These are phyloP conservation scores for Hydrochoerus hydrochaeris DNA, from an alignment of 2,113 vertebrate species.

Conservation along the genomic window DNA sequence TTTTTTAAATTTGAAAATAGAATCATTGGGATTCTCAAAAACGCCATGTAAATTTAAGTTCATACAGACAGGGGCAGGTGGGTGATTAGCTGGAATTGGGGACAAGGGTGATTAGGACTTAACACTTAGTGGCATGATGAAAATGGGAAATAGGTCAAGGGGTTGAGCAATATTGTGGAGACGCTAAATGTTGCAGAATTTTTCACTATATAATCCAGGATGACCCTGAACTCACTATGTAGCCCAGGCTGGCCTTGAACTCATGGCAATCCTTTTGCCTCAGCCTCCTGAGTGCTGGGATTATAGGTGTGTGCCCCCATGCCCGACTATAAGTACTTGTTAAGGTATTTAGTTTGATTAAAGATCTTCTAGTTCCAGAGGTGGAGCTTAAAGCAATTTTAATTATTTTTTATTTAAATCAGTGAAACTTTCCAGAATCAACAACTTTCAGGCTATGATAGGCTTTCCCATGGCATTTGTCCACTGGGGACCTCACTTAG, in stretches of 20 bases:
- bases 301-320: not conserved
- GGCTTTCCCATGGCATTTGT: not conserved
- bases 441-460: not conserved
- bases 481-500: not conserved
- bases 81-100: not conserved
- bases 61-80: not conserved
- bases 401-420: not conserved
- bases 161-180: not conserved
- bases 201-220: not conserved
- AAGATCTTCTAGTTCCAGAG: not conserved
- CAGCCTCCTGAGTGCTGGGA: not conserved
- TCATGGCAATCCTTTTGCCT: not conserved
- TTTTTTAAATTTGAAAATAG: constrained; percentile 19
- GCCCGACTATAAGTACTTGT: not conserved
- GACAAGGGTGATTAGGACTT: not conserved
- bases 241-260: not conserved
- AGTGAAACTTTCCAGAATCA: constrained; percentile 60
- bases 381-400: not conserved
- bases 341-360: not conserved
- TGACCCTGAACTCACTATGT: not conserved
- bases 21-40: constrained; percentile 34
- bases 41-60: not conserved
- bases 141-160: not conserved
- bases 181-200: not conserved
- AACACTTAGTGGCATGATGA: not conserved